A percentile compares a stretch with the other conserved stretches of the same genome.
Evolutionary conservation across 1,140 invertebrate species (phyloP).

Genomic region (Nymphalis io): DNA sequence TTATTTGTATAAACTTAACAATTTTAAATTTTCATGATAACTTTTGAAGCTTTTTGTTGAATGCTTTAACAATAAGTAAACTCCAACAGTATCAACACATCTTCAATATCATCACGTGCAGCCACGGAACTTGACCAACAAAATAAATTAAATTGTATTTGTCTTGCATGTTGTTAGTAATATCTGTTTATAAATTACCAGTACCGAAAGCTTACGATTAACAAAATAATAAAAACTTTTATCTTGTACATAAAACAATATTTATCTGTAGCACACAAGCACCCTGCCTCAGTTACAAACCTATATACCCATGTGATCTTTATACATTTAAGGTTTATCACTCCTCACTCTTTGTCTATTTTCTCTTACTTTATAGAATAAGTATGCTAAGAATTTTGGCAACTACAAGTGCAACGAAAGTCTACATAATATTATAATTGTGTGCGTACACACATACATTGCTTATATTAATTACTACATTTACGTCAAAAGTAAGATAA

Average conservation of each 20-base stretch:
- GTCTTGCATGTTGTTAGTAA: not conserved
- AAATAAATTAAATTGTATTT: conserved; percentile 4
- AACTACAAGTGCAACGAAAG: not conserved
- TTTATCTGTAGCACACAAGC: not conserved
- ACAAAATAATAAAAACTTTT: not conserved
- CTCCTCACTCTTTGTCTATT: not conserved
- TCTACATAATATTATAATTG: not conserved
- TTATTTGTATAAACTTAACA: conserved; percentile 20
- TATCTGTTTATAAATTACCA: not conserved
- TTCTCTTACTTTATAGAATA: not conserved
- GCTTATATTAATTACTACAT: not conserved
- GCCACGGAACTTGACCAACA: not conserved
- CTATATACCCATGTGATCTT: not conserved
- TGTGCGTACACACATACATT: not conserved
- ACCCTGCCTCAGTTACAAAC: conserved; percentile 20
- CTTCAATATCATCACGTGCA: not conserved
- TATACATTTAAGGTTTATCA: not conserved
- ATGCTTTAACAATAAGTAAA: conserved; percentile 30
- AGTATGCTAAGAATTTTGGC: not conserved
- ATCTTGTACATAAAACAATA: conserved; percentile 18
- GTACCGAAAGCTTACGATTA: not conserved
- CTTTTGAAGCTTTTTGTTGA: conserved; percentile 3
- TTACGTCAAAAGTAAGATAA: not conserved
- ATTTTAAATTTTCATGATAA: conserved; percentile 13
- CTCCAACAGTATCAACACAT: conserved; percentile 14